These are phyloP conservation scores for Atethmia centrago DNA, from an alignment of 2,888 invertebrate genomes.

Conservation along the genomic window DNA sequence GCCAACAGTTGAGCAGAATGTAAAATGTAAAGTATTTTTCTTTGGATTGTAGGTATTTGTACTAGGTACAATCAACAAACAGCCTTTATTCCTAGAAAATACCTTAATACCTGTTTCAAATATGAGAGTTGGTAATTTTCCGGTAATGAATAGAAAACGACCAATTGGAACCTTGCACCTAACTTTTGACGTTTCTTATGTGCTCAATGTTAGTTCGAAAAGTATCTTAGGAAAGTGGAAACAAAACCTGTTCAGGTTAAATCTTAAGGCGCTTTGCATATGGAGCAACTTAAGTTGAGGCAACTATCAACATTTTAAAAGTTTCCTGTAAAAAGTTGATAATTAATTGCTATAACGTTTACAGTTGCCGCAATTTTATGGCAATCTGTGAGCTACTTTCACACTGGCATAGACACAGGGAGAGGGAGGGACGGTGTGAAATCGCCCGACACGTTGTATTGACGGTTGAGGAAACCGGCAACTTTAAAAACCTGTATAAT, in stretches of 20 bases:
- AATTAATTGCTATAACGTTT: too few relatives aligned
- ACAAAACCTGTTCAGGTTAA: not conserved
- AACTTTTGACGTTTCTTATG: not conserved
- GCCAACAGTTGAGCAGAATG: not conserved
- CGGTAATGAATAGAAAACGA: not conserved
- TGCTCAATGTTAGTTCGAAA: not conserved
- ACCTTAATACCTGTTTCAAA: not conserved
- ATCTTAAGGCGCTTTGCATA: too few relatives aligned
- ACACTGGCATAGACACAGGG: too few relatives aligned
- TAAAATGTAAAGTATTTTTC: constrained; percentile 20
- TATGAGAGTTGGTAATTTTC: not conserved
- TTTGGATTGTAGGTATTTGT: not conserved
- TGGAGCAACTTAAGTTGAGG: too few relatives aligned
- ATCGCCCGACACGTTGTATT: too few relatives aligned
- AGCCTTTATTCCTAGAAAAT: not conserved
- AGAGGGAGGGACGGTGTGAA: too few relatives aligned
- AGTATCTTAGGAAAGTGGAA: not conserved
- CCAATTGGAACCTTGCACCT: not conserved
- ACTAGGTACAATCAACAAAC: not conserved
- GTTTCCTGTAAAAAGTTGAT: too few relatives aligned
- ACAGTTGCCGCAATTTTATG: too few relatives aligned
- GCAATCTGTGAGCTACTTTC: too few relatives aligned
- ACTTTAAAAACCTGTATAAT: too few relatives aligned
- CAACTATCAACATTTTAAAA: too few relatives aligned
- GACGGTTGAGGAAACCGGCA: too few relatives aligned